These are phyloP conservation scores for Acinonyx jubatus DNA, from an alignment of 2,113 vertebrate genomes.

Conservation along the genomic window DNA sequence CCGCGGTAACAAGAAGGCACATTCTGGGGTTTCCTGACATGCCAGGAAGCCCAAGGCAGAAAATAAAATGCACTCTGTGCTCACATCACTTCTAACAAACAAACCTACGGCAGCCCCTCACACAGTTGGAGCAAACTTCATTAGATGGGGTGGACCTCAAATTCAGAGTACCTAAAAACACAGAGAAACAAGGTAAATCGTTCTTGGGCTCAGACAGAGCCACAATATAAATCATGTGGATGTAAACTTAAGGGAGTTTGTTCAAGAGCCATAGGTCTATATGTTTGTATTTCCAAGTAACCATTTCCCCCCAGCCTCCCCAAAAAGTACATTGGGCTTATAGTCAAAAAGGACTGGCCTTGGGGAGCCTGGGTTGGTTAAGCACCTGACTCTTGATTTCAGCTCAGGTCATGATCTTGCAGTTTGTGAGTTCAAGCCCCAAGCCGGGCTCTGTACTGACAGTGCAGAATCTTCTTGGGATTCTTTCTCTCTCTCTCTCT, in stretches of 20 bases:
- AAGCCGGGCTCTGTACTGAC: too few species aligned
- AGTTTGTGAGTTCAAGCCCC: too few species aligned
- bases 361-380: too few species aligned
- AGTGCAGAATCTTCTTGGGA: too few species aligned
- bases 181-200: not conserved
- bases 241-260: not conserved
- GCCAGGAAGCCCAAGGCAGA: not conserved
- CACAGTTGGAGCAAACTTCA: not conserved
- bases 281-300: not conserved
- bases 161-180: not conserved
- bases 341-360: not conserved
- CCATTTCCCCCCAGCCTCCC: not conserved
- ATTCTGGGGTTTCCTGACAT: not conserved
- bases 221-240: not conserved
- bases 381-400: too few species aligned
- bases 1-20: not conserved
- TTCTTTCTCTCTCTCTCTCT: too few species aligned
- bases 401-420: too few species aligned
- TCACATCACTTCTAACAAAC: not conserved
- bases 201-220: not conserved
- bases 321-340: not conserved
- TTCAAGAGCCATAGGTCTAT: not conserved
- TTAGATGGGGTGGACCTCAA: not conserved
- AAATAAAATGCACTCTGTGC: not conserved
- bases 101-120: not conserved